These are phyloP conservation scores for Dreissena rostriformis DNA, from an alignment of 1,140 invertebrate species.

Conservation along the genomic window DNA sequence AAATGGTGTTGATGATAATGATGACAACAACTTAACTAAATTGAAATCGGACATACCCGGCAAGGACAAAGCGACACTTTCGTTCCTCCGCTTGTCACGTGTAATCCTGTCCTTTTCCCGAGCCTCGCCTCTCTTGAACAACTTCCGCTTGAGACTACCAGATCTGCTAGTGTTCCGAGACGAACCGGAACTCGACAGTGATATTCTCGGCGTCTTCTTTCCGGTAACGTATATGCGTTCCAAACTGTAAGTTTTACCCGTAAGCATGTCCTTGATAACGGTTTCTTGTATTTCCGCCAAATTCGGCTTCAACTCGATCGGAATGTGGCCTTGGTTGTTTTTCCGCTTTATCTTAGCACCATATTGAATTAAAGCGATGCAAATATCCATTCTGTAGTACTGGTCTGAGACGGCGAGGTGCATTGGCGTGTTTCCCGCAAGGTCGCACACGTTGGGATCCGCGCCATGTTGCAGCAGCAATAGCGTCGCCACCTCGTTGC, in stretches of 20 bases:
- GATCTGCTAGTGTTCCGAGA: constrained; percentile 48
- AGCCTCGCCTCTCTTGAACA: constrained; percentile 63
- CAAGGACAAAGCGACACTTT: constrained; percentile 11
- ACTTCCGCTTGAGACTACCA: constrained; percentile 63
- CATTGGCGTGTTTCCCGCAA: constrained; percentile 83
- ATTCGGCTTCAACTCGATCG: constrained; percentile 77
- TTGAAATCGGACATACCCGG: too few species aligned
- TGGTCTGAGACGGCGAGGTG: constrained; percentile 83
- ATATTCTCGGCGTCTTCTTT: constrained; percentile 41
- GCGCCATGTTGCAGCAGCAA: constrained; percentile 84
- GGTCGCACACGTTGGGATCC: constrained; percentile 81
- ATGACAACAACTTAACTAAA: too few species aligned
- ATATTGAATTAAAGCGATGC: constrained; percentile 82
- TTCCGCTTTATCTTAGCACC: constrained; percentile 82
- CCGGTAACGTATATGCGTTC: constrained; percentile 17
- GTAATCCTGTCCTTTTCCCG: constrained; percentile 54
- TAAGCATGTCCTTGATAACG: constrained; percentile 77
- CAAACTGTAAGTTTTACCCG: constrained; percentile 45
- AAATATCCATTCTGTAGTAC: constrained; percentile 82
- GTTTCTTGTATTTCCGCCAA: constrained; percentile 81
- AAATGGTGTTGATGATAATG: too few species aligned
- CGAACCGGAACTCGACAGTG: constrained; percentile 29
- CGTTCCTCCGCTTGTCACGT: constrained; percentile 33
- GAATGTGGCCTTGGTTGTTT: constrained; percentile 81
- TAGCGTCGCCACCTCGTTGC: constrained; percentile 82